These are phyloP conservation scores for Rhamnusium bicolor DNA, from an alignment of 2,888 invertebrate species.

Conservation along the genomic window DNA sequence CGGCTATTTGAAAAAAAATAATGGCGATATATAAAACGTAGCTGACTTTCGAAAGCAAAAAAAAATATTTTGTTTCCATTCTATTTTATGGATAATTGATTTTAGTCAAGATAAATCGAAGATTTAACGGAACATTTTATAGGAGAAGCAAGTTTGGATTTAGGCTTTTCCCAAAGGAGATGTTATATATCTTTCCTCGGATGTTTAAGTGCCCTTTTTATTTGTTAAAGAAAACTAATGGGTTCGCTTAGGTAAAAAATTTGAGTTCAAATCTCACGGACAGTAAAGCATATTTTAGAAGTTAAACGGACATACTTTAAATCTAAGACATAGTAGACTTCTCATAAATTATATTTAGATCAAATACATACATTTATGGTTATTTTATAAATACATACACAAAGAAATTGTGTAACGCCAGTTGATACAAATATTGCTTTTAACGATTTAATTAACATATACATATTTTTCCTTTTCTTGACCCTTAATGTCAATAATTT, in stretches of 20 bases:
- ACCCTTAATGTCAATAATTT: no score
- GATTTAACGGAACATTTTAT: constrained; percentile 24
- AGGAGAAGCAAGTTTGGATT: constrained; percentile 12
- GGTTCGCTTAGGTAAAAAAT: constrained; percentile 16
- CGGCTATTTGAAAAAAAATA: neutral
- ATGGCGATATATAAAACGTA: neutral
- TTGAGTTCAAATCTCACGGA: neutral
- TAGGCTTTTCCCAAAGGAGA: constrained; percentile 27
- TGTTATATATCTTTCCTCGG: constrained; percentile 24
- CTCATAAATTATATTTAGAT: no score
- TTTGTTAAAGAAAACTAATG: constrained; percentile 27
- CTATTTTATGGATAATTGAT: constrained; percentile 4
- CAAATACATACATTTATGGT: no score
- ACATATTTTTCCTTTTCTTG: no score
- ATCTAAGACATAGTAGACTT: no score
- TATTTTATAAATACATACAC: no score
- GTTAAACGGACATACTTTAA: no score
- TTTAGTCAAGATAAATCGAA: constrained; percentile 1
- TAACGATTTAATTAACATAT: no score
- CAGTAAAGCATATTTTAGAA: neutral
- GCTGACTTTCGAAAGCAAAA: neutral
- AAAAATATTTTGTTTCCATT: neutral
- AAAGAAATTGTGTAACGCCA: no score
- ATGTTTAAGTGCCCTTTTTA: constrained; percentile 27
- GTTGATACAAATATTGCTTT: no score